phyloP scores from a whole-genome alignment of 2,797 vertebrate species.

The Leptatherina wallacei region DNA sequence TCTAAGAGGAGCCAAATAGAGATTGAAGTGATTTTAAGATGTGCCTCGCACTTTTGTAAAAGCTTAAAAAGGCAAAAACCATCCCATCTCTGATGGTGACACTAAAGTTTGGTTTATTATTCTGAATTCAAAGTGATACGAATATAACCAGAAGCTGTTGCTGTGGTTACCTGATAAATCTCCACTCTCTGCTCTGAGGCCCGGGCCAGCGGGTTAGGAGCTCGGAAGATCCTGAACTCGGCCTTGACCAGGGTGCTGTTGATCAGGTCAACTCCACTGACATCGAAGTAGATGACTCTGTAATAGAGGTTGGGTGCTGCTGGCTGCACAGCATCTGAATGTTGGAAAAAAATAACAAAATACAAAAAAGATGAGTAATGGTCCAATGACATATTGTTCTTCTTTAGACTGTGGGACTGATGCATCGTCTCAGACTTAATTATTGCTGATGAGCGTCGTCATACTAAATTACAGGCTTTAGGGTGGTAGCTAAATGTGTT shows the following conservation, averaged over 20 bases:
- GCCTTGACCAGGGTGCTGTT: constrained; percentile 86
- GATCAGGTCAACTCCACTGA: constrained; percentile 81
- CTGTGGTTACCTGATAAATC: constrained; percentile 83
- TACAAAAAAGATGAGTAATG: constrained; percentile 27
- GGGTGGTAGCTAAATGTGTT: constrained; percentile 41
- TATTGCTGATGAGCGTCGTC: constrained; percentile 52
- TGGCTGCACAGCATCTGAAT: constrained; percentile 81
- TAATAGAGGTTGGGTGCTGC: constrained; percentile 76
- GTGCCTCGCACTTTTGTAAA: background rate
- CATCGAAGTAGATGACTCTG: constrained; percentile 83
- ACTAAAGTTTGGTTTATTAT: background rate
- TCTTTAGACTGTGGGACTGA: constrained; percentile 39
- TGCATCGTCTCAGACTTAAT: constrained; percentile 67
- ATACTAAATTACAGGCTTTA: constrained; percentile 56
- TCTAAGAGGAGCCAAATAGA: background rate
- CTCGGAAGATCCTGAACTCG: constrained; percentile 87
- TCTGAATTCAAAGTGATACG: background rate
- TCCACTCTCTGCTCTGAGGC: constrained; percentile 87
- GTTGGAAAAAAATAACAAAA: background rate
- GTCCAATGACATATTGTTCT: constrained; percentile 14
- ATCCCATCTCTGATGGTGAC: background rate
- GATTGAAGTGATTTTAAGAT: background rate
- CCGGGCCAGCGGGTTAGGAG: constrained; percentile 82
- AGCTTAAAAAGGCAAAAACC: background rate
- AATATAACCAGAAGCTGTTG: background rate